Conservation (phyloP, 2,797 vertebrate species). For the Philypnodon macrostomus region DNA sequence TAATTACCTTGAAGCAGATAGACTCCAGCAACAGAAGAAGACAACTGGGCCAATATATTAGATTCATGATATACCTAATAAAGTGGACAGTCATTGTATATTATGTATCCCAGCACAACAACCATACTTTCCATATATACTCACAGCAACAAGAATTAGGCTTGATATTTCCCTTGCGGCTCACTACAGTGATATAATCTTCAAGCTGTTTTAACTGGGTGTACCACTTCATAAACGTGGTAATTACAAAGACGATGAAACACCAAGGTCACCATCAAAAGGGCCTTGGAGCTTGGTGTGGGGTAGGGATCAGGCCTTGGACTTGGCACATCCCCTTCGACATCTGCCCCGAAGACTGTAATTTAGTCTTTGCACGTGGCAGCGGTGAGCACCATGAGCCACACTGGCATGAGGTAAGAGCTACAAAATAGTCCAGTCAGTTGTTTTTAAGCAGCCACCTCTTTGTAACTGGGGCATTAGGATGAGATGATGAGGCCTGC, state of each 20-base stretch:
- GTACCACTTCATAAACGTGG: slow-evolving; percentile 27
- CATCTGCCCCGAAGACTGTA: slow-evolving; percentile 69
- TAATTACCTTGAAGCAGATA: too few relatives aligned
- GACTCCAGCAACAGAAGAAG: too few relatives aligned
- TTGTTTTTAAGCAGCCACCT: slow-evolving; percentile 48
- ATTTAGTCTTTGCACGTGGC: slow-evolving; percentile 76
- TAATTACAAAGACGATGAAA: slow-evolving; percentile 34
- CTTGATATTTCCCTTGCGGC: slow-evolving; percentile 27
- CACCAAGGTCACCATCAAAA: slow-evolving; percentile 51
- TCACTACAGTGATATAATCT: slow-evolving; percentile 27
- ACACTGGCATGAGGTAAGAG: slow-evolving; percentile 69
- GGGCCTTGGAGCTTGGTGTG: slow-evolving; percentile 40
- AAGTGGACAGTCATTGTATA: too few relatives aligned
- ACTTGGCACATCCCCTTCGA: slow-evolving; percentile 59
- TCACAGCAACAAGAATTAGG: slow-evolving; percentile 23
- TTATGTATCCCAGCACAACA: not conserved
- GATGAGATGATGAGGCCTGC: slow-evolving; percentile 35
- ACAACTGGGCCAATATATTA: too few relatives aligned
- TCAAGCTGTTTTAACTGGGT: slow-evolving; percentile 24
- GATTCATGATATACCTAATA: too few relatives aligned
- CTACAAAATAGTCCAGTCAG: slow-evolving; percentile 73
- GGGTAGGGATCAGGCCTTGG: slow-evolving; percentile 45
- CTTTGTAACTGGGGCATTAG: slow-evolving; percentile 38
- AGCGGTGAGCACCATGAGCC: slow-evolving; percentile 67
- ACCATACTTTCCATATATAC: slow-evolving; percentile 4